Conservation (phyloP, 2,113 vertebrate genomes). For the Mormyrus iriodes region DNA sequence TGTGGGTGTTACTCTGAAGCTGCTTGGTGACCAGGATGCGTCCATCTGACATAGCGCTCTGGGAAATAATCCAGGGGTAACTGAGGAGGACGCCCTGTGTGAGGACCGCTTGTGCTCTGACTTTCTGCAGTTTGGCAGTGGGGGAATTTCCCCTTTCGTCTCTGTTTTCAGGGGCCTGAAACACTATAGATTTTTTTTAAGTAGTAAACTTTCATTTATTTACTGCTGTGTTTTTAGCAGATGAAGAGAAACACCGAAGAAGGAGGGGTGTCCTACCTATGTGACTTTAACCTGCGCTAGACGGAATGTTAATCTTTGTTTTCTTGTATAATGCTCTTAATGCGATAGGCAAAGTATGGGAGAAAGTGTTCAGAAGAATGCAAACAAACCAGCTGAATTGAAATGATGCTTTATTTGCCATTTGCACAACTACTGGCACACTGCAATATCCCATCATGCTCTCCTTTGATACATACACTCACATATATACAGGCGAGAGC, state of each 20-base stretch:
- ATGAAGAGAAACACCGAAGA: background rate
- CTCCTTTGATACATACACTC: background rate
- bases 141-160: background rate
- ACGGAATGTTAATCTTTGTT: background rate
- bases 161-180: background rate
- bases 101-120: background rate
- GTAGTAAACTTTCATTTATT: background rate
- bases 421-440: background rate
- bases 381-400: background rate
- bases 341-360: background rate
- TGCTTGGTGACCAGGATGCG: background rate
- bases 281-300: background rate
- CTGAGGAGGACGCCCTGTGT: background rate
- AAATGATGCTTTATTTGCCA: background rate
- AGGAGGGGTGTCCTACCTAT: background rate
- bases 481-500: background rate
- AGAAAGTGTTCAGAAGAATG: background rate
- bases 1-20: background rate
- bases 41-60: background rate
- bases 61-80: background rate
- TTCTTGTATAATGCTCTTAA: background rate
- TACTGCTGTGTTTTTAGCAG: background rate
- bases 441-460: background rate
- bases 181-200: background rate
- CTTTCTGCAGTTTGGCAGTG: background rate